Evolutionary conservation across 2,888 invertebrate genomes (phyloP).

Genomic region (Heliconius erato): DNA sequence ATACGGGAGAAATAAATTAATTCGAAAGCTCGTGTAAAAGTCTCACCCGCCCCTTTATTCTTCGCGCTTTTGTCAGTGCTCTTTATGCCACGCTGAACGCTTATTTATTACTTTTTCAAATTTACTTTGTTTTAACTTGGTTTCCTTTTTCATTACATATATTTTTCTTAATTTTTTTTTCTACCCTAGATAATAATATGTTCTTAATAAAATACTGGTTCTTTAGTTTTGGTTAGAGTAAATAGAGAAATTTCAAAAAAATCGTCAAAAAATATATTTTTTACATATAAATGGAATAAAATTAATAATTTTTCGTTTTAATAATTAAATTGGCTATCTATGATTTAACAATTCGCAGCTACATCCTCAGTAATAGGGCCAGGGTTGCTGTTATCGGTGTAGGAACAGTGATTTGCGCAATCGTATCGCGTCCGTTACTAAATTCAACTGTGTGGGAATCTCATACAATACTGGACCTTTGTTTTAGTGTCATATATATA

Average conservation of each 20-base stretch:
- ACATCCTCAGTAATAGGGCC: slow-evolving; percentile 81
- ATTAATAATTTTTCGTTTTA: slow-evolving; percentile 5
- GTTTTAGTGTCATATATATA: slow-evolving; percentile 6
- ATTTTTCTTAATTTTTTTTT: not conserved
- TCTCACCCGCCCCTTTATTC: slow-evolving; percentile 31
- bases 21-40: slow-evolving; percentile 34
- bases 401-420: slow-evolving; percentile 84
- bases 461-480: slow-evolving; percentile 27
- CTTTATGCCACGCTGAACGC: slow-evolving; percentile 29
- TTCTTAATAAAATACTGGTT: not conserved
- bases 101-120: slow-evolving; percentile 18
- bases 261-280: not conserved
- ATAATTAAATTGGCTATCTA: slow-evolving; percentile 34
- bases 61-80: slow-evolving; percentile 25
- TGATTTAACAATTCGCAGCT: slow-evolving; percentile 52
- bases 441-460: slow-evolving; percentile 73
- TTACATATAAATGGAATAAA: not conserved
- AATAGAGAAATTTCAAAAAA: no score
- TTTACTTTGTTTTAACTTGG: slow-evolving; percentile 2
- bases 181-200: not conserved
- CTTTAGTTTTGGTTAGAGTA: not conserved
- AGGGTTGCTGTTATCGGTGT: slow-evolving; percentile 81
- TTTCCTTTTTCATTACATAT: not conserved
- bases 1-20: slow-evolving; percentile 32
- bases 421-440: slow-evolving; percentile 73